Conservation (phyloP, 2,888 invertebrate genomes). For the Glaucopsyche alexis region DNA sequence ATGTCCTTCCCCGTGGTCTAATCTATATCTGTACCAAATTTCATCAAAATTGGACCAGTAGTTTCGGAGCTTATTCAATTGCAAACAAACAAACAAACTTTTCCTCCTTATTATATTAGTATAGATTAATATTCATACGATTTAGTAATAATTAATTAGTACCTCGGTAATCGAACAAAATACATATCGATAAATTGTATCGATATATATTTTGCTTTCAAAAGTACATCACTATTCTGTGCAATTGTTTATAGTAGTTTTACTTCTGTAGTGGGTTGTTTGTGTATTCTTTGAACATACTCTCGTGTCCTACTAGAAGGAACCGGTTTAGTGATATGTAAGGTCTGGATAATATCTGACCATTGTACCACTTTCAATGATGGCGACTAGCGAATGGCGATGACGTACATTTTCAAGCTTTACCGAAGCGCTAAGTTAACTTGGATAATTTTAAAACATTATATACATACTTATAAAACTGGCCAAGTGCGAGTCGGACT, state of each 20-base stretch:
- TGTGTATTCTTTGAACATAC: slow-evolving; percentile 13
- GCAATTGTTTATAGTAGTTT: background rate
- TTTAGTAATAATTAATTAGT: too few relatives aligned
- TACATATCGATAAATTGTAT: background rate
- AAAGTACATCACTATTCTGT: background rate
- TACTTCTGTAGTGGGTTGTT: slow-evolving; percentile 3
- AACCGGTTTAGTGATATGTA: slow-evolving; percentile 12
- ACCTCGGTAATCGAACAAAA: too few relatives aligned
- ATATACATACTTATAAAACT: background rate
- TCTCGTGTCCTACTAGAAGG: slow-evolving; percentile 5
- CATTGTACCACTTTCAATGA: slow-evolving; percentile 11
- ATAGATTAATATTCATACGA: too few relatives aligned
- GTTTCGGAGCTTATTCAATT: too few relatives aligned
- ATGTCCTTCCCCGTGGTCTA: too few relatives aligned
- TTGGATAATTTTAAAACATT: background rate
- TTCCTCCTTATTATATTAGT: too few relatives aligned
- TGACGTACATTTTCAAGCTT: slow-evolving; percentile 4
- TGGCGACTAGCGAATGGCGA: background rate
- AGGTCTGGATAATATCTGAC: slow-evolving; percentile 11
- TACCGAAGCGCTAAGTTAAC: background rate
- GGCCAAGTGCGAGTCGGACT: too few relatives aligned
- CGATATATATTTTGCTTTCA: background rate
- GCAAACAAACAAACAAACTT: too few relatives aligned
- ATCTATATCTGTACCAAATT: too few relatives aligned
- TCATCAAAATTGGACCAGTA: too few relatives aligned